Conservation (phyloP, 2,797 vertebrate species). For the Mus minutoides region DNA sequence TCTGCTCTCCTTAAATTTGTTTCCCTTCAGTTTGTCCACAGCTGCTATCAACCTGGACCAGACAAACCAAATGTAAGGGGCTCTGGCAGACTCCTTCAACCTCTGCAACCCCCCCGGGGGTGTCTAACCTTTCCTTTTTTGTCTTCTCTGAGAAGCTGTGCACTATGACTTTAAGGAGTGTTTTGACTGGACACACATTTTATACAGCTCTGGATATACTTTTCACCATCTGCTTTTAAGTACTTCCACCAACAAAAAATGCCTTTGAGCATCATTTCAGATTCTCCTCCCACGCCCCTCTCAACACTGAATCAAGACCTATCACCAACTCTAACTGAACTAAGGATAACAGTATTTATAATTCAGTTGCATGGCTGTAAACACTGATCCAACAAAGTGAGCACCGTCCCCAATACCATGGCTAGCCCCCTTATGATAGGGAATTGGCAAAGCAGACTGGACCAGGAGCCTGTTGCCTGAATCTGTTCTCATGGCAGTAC, state of each 20-base stretch:
- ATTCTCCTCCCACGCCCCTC: not conserved
- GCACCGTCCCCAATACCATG: not conserved
- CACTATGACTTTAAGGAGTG: not conserved
- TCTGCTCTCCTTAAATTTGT: conserved; percentile 27
- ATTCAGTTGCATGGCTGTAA: not conserved
- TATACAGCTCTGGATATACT: conserved; percentile 42
- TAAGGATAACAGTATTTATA: not conserved
- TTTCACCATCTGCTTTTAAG: conserved; percentile 70
- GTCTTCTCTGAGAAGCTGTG: conserved; percentile 1
- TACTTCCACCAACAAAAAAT: conserved; percentile 8
- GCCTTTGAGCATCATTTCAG: conserved; percentile 35
- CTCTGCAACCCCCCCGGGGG: not conserved
- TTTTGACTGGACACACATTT: conserved; percentile 39
- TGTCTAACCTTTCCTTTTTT: not conserved
- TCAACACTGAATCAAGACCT: conserved; percentile 49
- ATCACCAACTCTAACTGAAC: conserved; percentile 2
- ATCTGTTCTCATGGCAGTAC: not conserved
- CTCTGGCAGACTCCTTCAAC: not conserved
- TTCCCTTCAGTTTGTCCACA: conserved; percentile 47
- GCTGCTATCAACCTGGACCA: conserved; percentile 26
- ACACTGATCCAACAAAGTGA: not conserved
- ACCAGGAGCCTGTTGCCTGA: not conserved
- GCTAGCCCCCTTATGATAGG: too few relatives aligned
- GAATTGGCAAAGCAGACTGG: not conserved
- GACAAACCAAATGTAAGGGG: not conserved